These are phyloP conservation scores for Bombycilla garrulus DNA, from an alignment of 2,113 vertebrate genomes.

Conservation along the genomic window DNA sequence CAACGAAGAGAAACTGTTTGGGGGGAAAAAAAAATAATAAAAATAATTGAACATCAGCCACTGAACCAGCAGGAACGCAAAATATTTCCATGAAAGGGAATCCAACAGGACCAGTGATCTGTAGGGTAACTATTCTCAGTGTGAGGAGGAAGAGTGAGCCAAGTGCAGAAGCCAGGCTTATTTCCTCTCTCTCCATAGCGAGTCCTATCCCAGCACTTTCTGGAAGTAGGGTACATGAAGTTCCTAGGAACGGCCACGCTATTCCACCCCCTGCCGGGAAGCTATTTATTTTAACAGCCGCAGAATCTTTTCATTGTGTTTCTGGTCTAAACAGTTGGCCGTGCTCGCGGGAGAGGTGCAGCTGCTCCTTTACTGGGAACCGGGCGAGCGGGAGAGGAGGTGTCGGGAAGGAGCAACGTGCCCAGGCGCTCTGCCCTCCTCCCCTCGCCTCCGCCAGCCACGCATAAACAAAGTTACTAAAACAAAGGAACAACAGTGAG, in stretches of 20 bases:
- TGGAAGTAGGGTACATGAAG: constrained; percentile 37
- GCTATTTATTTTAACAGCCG: constrained; percentile 44
- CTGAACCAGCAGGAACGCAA: constrained; percentile 28
- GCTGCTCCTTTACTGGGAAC: constrained; percentile 2
- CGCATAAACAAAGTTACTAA: constrained; percentile 58
- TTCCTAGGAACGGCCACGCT: neutral
- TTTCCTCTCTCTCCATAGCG: neutral
- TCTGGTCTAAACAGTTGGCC: constrained; percentile 21
- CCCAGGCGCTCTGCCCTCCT: neutral
- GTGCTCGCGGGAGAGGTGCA: neutral
- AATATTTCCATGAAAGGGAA: constrained; percentile 55
- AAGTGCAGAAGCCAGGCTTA: constrained; percentile 48
- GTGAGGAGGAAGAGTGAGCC: constrained; percentile 37
- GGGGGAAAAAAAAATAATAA: neutral
- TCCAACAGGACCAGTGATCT: neutral
- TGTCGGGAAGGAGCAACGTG: constrained; percentile 4
- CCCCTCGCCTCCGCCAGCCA: neutral
- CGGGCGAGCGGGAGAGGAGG: neutral
- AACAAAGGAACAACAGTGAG: constrained; percentile 56
- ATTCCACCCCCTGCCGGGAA: constrained; percentile 33
- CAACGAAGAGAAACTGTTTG: constrained; percentile 18
- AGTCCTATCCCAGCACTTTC: constrained; percentile 25
- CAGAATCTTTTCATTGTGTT: constrained; percentile 53
- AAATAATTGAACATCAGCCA: constrained; percentile 42
- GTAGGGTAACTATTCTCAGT: constrained; percentile 48